Conservation (phyloP, 2,113 vertebrate genomes). For the Trematomus loennbergii region DNA sequence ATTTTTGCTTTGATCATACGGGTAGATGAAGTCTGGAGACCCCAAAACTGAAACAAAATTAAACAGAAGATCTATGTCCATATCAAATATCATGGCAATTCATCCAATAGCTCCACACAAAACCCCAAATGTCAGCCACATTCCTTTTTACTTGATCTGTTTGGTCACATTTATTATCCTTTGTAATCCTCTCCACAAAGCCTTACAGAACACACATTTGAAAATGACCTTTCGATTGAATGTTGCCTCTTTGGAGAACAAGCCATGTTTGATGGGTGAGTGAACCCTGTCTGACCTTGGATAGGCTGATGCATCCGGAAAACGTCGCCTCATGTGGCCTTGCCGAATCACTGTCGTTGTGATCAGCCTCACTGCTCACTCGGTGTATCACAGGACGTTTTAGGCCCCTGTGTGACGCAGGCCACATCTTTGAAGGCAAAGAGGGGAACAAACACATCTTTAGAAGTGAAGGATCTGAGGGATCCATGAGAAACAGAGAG, state of each 20-base stretch:
- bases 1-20: no score
- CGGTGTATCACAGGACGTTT: conserved; percentile 37
- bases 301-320: conserved; percentile 32
- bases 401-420: conserved; percentile 40
- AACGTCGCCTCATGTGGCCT: conserved; percentile 22
- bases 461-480: conserved; percentile 63
- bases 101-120: neutral
- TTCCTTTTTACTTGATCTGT: neutral
- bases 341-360: conserved; percentile 47
- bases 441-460: conserved; percentile 61
- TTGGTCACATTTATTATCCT: neutral
- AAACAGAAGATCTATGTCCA: no score
- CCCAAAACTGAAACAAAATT: neutral
- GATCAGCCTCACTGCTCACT: conserved; percentile 46
- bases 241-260: conserved; percentile 12
- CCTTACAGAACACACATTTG: neutral
- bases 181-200: neutral
- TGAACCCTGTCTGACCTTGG: conserved; percentile 25
- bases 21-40: no score
- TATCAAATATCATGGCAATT: neutral
- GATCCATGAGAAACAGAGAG: conserved; percentile 32
- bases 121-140: no score
- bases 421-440: conserved; percentile 64
- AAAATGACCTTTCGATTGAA: conserved; percentile 21
- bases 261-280: conserved; percentile 2